These are phyloP conservation scores for Saccopteryx bilineata DNA, from an alignment of 2,113 vertebrate species.

Conservation along the genomic window DNA sequence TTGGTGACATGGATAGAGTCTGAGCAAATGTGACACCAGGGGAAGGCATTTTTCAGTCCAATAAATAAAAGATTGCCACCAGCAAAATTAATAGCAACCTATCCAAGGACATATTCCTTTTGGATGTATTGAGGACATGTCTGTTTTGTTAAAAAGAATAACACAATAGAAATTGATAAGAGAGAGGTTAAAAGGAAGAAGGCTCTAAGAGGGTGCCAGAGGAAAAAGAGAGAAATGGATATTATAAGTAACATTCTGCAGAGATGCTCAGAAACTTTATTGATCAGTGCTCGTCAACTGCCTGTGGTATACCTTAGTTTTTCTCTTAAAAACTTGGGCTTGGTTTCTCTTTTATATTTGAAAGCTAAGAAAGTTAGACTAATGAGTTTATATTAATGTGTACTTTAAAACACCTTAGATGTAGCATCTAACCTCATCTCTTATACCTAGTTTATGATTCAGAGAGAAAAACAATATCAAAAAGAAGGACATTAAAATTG, in stretches of 20 bases:
- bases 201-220: background rate
- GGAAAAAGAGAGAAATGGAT: background rate
- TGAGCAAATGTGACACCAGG: conserved; percentile 17
- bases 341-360: conserved; percentile 15
- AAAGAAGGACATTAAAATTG: conserved; percentile 42
- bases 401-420: background rate
- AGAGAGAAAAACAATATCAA: conserved; percentile 17
- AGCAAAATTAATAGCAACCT: conserved; percentile 20
- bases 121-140: background rate
- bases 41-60: conserved; percentile 28
- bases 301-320: background rate
- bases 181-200: background rate
- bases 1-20: background rate
- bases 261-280: background rate
- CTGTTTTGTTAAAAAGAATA: conserved; percentile 47
- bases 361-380: background rate
- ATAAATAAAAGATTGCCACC: background rate
- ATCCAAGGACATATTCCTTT: background rate
- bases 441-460: background rate
- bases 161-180: conserved; percentile 3
- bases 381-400: conserved; percentile 4
- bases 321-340: conserved; percentile 1
- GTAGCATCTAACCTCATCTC: background rate
- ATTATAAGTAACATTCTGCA: background rate
- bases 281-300: background rate